Base-by-base conservation (phyloP, 1,140 invertebrate species). In the Acromyrmex echinatior region DNA sequence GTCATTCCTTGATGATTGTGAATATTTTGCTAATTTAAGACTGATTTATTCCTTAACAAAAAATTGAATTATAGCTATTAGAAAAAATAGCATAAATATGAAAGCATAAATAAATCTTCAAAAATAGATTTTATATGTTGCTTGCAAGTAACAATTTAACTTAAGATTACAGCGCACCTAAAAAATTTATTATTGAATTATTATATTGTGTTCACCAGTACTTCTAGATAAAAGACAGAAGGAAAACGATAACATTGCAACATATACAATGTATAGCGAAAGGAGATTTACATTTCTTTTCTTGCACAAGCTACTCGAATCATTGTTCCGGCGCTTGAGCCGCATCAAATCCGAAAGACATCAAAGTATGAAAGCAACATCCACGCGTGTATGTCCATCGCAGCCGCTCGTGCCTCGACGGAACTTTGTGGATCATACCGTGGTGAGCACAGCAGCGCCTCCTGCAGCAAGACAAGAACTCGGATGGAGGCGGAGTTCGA, bases 401-500 rank as follows among this genome's bases (percentile, higher is more conserved):
- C 88, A 62, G 68, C 56, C 74, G 86, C 51, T 88, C 77, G 85
- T 62, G 84, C 78, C 68, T 86, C 45, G 79, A 87, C 62, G 85
- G 53, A 87, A 53, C 78, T 70, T 73, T 53, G 63, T 2, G 80
- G 70, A 25, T 88, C 66, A 49, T 66, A 82, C 25, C 60, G 49
- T 25, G 58, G 60, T 14, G 81, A 21, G 90, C 14, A 80, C 87
- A 82, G 63, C 88, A 87, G 82, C 90, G 91, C 91, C 91, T 86
- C 82, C 77, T 86, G 73, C 28, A 80, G 85, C 79, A 80, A 63
- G 82, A 89, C 86, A 88, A 88, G 90, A 87, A 89, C 81, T 71
- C 78, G 63, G 63, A 86, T 86, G 92, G 94, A 92, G 93, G 94
- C 93, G 93, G 94, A 93, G 94, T 94, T 92, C 92, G 93, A 93